phyloP scores from a whole-genome alignment of 2,888 invertebrate genomes.

The Pristionchus japonicus region DNA sequence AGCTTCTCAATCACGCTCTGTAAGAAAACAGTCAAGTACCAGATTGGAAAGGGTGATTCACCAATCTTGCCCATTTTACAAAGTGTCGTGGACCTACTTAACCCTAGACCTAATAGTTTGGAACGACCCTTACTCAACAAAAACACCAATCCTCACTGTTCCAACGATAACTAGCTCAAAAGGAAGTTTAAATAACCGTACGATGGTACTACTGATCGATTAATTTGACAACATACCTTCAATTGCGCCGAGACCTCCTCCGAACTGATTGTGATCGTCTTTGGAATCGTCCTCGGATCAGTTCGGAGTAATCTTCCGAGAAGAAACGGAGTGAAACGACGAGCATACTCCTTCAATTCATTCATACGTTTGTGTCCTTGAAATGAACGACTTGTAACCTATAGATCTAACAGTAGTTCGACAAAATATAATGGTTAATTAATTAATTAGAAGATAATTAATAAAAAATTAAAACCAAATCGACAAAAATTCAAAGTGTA shows the following conservation, averaged over 20 bases:
- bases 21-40: too few species aligned
- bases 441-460: neutral
- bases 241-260: neutral
- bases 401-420: neutral
- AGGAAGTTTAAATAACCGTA: too few species aligned
- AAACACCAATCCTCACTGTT: too few species aligned
- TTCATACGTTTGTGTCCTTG: conserved; percentile 18
- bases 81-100: too few species aligned
- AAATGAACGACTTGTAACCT: neutral
- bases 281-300: conserved; percentile 16
- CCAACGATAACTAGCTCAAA: too few species aligned
- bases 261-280: neutral
- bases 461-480: neutral
- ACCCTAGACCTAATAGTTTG: too few species aligned
- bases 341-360: conserved; percentile 33
- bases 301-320: conserved; percentile 39
- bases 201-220: too few species aligned
- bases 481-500: neutral
- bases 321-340: conserved; percentile 39
- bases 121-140: too few species aligned
- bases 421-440: neutral
- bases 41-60: too few species aligned
- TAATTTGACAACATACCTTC: too few species aligned
- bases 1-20: neutral
- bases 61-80: too few species aligned